A percentile compares a stretch with the other conserved stretches of the same genome.
Conservation (phyloP, 2,888 invertebrate species). For the Caenorhabditis uteleia region DNA sequence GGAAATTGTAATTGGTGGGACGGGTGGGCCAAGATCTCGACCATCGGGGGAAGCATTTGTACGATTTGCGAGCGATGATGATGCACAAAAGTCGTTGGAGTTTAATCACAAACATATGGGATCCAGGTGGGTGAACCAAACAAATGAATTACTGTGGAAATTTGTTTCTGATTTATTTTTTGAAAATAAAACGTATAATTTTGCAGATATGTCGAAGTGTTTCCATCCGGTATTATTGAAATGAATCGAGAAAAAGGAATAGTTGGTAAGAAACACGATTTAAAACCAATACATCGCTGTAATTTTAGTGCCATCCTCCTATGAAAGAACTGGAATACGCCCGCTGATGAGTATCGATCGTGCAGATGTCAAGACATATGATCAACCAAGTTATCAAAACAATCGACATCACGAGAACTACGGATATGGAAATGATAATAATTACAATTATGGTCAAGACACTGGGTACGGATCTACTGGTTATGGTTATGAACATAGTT, state of each 20-base stretch:
- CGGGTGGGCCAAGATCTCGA: constrained; percentile 54
- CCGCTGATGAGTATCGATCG: constrained; percentile 21
- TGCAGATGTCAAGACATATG: constrained; percentile 3
- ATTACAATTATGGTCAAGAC: constrained; percentile 1
- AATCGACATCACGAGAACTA: constrained; percentile 6
- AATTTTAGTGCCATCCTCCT: constrained; percentile 3
- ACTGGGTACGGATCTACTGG: constrained; percentile 4
- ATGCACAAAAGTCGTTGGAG: constrained; percentile 57
- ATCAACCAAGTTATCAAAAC: neutral
- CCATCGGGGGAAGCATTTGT: constrained; percentile 66
- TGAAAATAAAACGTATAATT: neutral
- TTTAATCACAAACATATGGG: constrained; percentile 64
- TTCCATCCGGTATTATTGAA: constrained; percentile 45
- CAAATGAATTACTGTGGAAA: neutral
- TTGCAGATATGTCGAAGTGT: constrained; percentile 65
- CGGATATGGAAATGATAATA: constrained; percentile 3
- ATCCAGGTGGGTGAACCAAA: constrained; percentile 62
- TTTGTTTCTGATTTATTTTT: constrained; percentile 1
- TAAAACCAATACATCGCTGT: neutral
- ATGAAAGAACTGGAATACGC: constrained; percentile 24
- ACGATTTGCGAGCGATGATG: constrained; percentile 51
- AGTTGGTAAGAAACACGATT: constrained; percentile 5
- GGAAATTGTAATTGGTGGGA: constrained; percentile 64
- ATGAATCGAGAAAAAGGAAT: constrained; percentile 35
- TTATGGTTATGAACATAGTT: no score